phyloP scores from a whole-genome alignment of 2,113 vertebrate genomes.

The Cervus canadensis region DNA sequence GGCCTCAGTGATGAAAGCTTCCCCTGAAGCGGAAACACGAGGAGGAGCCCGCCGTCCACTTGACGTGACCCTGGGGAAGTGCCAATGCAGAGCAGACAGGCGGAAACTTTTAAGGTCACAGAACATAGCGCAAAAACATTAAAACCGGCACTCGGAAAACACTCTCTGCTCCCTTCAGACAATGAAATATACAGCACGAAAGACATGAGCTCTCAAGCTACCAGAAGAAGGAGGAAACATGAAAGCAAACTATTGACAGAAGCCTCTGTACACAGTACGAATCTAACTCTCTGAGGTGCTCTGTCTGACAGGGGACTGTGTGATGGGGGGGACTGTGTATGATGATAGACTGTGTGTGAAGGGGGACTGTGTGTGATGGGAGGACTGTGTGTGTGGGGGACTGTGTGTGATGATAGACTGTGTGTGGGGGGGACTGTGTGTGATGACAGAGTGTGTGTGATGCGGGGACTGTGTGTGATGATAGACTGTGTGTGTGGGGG shows the following conservation, averaged over 20 bases:
- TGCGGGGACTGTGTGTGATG: too few species aligned
- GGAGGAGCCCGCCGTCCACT: neutral
- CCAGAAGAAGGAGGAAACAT: neutral
- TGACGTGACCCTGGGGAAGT: neutral
- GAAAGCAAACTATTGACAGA: accelerated
- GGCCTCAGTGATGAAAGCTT: neutral
- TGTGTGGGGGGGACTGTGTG: neutral
- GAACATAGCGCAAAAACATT: neutral
- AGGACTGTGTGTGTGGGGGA: neutral
- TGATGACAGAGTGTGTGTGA: neutral
- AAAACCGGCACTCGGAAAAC: neutral
- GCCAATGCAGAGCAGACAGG: accelerated
- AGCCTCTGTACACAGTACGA: accelerated
- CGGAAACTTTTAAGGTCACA: neutral
- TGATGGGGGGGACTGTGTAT: too few species aligned
- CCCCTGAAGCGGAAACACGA: accelerated
- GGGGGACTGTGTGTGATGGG: neutral
- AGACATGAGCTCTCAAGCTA: accelerated
- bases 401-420: neutral
- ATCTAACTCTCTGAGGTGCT: neutral
- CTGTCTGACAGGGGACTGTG: too few species aligned
- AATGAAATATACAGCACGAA: accelerated
- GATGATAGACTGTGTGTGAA: too few species aligned
- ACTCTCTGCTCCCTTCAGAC: too few species aligned
- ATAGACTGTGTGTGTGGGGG: too few species aligned